Evolutionary conservation across 2,113 vertebrate genomes (phyloP).

Genomic region (Corvus hawaiiensis): DNA sequence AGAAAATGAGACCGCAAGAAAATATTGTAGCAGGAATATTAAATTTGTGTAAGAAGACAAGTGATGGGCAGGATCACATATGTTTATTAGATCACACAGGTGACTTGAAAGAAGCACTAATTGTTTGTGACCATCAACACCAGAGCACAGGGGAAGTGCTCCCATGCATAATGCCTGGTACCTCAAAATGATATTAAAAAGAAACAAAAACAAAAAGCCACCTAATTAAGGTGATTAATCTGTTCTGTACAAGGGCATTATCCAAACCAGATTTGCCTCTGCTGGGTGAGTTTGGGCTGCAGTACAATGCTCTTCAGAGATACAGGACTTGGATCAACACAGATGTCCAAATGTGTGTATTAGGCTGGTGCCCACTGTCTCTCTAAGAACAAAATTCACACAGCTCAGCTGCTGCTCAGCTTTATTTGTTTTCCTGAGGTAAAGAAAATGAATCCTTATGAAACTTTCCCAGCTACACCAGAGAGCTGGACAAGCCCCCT

Average conservation of each 20-base stretch:
- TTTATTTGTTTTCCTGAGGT: not conserved
- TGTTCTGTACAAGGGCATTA: not conserved
- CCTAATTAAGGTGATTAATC: not conserved
- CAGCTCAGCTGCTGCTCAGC: not conserved
- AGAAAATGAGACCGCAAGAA: constrained; percentile 9
- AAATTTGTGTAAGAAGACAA: not conserved
- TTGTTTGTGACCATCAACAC: not conserved
- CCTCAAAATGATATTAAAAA: not conserved
- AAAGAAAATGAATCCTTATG: not conserved
- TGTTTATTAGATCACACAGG: not conserved
- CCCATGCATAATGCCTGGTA: fast-evolving
- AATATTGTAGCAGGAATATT: not conserved
- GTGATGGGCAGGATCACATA: not conserved
- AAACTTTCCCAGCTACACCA: not conserved
- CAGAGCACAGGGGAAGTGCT: not conserved
- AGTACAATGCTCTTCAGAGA: not conserved
- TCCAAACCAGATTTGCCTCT: not conserved
- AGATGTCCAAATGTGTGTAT: fast-evolving
- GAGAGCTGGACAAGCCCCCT: not conserved
- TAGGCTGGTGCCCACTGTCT: not conserved
- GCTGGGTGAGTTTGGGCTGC: not conserved
- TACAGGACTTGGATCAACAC: not conserved
- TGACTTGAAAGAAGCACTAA: not conserved
- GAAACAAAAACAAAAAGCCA: fast-evolving
- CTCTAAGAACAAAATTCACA: not conserved